Conservation (phyloP, 2,797 vertebrate species). For the Crax fasciolata region DNA sequence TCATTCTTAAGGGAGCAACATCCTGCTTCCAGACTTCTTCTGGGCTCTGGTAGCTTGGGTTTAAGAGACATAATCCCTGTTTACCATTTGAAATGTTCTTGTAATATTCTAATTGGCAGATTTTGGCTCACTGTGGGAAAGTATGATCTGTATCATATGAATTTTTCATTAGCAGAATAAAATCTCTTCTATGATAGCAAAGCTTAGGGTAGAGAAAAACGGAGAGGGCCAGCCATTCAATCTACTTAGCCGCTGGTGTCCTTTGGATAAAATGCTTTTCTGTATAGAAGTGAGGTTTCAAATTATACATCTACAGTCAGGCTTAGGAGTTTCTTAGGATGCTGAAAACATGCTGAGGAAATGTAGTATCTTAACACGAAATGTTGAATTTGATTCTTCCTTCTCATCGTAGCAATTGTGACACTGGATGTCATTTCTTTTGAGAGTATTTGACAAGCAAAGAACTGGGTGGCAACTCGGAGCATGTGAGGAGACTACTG, state of each 20-base stretch:
- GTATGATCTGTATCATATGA: neutral
- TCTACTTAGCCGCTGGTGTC: fast-evolving
- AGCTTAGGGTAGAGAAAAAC: neutral
- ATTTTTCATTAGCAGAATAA: neutral
- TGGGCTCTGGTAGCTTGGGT: neutral
- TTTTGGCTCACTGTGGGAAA: neutral
- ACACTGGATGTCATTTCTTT: neutral
- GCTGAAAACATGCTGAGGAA: neutral
- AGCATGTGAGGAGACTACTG: fast-evolving
- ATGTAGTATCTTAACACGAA: fast-evolving
- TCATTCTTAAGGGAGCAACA: neutral
- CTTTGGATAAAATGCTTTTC: neutral
- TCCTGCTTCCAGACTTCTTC: neutral
- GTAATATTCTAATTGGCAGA: neutral
- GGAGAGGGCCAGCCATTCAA: neutral
- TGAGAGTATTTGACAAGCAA: neutral
- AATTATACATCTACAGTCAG: fast-evolving
- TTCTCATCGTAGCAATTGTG: neutral
- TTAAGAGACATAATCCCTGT: neutral
- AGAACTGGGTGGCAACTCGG: neutral
- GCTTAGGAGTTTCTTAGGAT: neutral
- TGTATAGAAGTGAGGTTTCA: neutral
- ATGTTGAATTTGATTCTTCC: neutral
- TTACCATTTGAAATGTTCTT: neutral
- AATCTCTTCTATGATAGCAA: neutral